A percentile compares a stretch with the other conserved stretches of the same genome.
Conservation (phyloP, 1,140 invertebrate genomes). For the Arion vulgaris region DNA sequence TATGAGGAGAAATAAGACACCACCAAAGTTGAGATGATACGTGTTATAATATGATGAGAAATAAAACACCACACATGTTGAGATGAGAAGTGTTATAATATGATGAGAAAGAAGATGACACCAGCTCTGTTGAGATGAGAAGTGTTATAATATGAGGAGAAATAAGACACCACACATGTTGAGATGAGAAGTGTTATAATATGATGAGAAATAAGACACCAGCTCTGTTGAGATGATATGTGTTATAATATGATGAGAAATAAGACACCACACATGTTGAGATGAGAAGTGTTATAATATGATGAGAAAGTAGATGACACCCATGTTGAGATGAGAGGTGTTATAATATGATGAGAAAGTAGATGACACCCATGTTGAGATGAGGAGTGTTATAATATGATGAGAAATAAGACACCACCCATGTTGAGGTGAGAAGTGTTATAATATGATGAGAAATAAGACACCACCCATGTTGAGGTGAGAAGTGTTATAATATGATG, state of each 20-base stretch:
- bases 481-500: not conserved
- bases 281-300: not conserved
- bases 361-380: not conserved
- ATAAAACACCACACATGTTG: not conserved
- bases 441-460: slow-evolving; percentile 71
- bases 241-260: slow-evolving; percentile 71
- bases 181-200: not conserved
- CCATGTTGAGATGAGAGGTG: not conserved
- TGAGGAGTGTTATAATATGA: no score
- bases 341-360: not conserved
- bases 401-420: not conserved
- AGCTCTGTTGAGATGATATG: no score
- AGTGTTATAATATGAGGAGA: not conserved
- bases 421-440: no score
- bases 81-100: no score
- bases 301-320: not conserved
- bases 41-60: not conserved
- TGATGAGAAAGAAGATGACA: slow-evolving; percentile 69
- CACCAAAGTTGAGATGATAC: not conserved
- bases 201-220: not conserved
- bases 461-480: slow-evolving; percentile 56
- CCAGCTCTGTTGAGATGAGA: slow-evolving; percentile 53
- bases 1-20: not conserved
- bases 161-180: not conserved
- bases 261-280: slow-evolving; percentile 64